phyloP scores from a whole-genome alignment of 2,888 invertebrate genomes.

The Mythimna lalbum region DNA sequence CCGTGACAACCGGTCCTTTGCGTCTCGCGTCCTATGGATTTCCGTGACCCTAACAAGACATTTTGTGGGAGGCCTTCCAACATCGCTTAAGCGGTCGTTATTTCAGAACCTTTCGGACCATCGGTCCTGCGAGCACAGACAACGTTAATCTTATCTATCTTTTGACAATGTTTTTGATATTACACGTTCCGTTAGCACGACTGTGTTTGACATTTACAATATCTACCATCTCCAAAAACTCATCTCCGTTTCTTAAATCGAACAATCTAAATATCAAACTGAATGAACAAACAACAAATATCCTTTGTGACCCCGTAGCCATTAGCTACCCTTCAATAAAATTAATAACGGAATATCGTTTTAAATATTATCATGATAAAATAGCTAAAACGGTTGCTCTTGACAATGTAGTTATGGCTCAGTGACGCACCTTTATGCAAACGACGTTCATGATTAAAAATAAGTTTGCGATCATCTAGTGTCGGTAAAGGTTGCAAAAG shows the following conservation, averaged over 20 bases:
- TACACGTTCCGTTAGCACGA: neutral
- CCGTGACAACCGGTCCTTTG: too few relatives aligned
- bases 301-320: neutral
- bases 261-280: neutral
- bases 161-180: neutral
- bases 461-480: conserved; percentile 79
- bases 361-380: conserved; percentile 15
- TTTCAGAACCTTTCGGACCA: too few relatives aligned
- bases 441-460: conserved; percentile 86
- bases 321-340: conserved; percentile 9
- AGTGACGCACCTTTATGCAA: conserved; percentile 72
- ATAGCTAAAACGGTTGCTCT: conserved; percentile 34
- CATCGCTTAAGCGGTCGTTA: too few relatives aligned
- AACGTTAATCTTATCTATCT: too few relatives aligned
- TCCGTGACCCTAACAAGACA: too few relatives aligned
- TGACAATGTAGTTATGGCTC: conserved; percentile 76
- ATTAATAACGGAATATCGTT: conserved; percentile 25
- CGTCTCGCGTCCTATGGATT: too few relatives aligned
- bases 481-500: conserved; percentile 78
- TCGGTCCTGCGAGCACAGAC: too few relatives aligned
- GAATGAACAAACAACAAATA: conserved; percentile 1
- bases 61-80: too few relatives aligned
- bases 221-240: conserved; percentile 12
- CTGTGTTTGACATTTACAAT: conserved; percentile 1
- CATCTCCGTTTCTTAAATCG: conserved; percentile 1